Percentiles rank a stretch among this genome's conserved stretches.
Evolutionary conservation across 2,113 vertebrate species (phyloP).

Genomic region (Rynchops niger): DNA sequence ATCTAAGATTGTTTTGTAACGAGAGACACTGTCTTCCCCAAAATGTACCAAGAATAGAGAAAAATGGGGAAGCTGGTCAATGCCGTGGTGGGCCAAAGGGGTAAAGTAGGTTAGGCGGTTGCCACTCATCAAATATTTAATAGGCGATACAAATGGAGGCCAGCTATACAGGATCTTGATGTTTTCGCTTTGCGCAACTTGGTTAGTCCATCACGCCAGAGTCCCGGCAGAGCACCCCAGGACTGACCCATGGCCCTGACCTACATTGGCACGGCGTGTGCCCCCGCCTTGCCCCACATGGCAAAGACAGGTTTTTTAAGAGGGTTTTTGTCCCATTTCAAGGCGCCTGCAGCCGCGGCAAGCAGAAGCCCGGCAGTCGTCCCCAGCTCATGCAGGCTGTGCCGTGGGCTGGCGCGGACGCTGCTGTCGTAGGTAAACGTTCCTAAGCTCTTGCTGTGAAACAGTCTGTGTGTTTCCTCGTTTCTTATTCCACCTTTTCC

Average conservation of each 20-base stretch:
- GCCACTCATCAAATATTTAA: constrained; percentile 21
- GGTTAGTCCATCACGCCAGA: neutral
- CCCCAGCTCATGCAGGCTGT: neutral
- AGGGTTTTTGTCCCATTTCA: neutral
- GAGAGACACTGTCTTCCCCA: neutral
- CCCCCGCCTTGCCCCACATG: accelerated
- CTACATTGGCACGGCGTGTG: accelerated
- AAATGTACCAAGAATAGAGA: neutral
- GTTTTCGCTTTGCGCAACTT: neutral
- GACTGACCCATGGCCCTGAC: neutral
- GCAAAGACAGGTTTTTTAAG: neutral
- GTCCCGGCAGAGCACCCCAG: neutral
- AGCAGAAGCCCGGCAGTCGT: neutral
- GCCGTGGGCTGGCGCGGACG: accelerated
- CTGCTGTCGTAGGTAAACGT: neutral
- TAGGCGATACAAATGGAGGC: neutral
- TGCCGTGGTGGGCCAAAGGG: accelerated
- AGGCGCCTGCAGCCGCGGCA: accelerated
- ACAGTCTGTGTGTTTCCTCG: neutral
- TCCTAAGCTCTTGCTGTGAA: neutral
- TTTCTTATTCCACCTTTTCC: neutral
- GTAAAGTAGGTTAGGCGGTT: constrained; percentile 16
- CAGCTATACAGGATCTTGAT: neutral
- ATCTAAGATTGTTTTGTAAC: neutral
- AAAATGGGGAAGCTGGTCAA: neutral